A percentile compares a stretch with the other conserved stretches of the same genome.
These are phyloP conservation scores for Abrostola triplasia DNA, from an alignment of 2,888 invertebrate genomes.

Conservation along the genomic window DNA sequence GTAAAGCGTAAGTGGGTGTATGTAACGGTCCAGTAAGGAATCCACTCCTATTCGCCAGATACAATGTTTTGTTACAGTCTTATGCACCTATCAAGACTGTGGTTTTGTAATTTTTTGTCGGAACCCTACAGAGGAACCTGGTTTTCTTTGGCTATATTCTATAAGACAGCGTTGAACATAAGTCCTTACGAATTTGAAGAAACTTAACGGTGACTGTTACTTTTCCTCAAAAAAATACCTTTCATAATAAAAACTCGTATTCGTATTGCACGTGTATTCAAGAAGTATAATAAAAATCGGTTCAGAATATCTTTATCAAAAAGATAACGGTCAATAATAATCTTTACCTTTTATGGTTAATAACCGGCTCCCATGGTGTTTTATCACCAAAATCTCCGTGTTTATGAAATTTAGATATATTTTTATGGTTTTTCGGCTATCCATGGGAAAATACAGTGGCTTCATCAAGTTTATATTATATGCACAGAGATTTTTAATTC, in stretches of 20 bases:
- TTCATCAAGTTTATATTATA: conserved; percentile 56
- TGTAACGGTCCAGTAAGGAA: too few species aligned
- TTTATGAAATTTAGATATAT: conserved; percentile 66
- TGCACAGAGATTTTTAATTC: conserved; percentile 1
- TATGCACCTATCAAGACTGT: too few species aligned
- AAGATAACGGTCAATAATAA: conserved; percentile 50
- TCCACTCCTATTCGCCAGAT: too few species aligned
- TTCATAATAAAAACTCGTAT: background rate
- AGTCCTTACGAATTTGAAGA: background rate
- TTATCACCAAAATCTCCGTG: conserved; percentile 64
- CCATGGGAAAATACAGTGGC: conserved; percentile 63
- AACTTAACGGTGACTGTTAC: background rate
- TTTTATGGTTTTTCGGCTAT: conserved; percentile 55
- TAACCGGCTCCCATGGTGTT: conserved; percentile 63
- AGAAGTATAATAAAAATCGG: conserved; percentile 20
- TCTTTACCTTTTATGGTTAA: conserved; percentile 53
- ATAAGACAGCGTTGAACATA: background rate
- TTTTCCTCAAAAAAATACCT: background rate
- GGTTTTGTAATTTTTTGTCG: too few species aligned
- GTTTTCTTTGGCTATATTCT: too few species aligned
- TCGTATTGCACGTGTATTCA: conserved; percentile 13
- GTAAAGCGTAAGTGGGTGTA: too few species aligned
- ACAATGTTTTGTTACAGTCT: too few species aligned
- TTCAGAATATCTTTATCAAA: conserved; percentile 51
- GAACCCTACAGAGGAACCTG: too few species aligned